These are phyloP conservation scores for Danio kyathit DNA, from an alignment of 2,797 vertebrate species.

Conservation along the genomic window DNA sequence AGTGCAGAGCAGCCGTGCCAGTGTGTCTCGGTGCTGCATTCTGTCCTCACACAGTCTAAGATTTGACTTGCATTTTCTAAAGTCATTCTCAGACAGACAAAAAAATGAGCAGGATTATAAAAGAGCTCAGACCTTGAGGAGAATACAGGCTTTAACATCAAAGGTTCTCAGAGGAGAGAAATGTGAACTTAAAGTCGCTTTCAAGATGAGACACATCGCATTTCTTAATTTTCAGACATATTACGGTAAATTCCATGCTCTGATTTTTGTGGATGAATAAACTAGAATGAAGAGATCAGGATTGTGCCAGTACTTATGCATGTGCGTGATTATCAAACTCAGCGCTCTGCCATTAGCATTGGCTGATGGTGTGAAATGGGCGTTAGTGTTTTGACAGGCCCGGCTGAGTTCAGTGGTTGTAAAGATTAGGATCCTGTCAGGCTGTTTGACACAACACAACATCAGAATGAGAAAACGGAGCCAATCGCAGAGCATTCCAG, in stretches of 20 bases:
- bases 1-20: neutral
- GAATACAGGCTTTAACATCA: constrained; percentile 71
- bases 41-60: neutral
- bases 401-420: constrained; percentile 43
- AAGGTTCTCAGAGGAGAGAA: constrained; percentile 57
- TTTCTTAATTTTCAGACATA: constrained; percentile 76
- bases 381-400: constrained; percentile 49
- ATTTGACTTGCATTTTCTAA: constrained; percentile 38
- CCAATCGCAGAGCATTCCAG: neutral
- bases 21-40: neutral
- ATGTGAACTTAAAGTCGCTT: constrained; percentile 66
- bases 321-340: constrained; percentile 34
- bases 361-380: constrained; percentile 48
- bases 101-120: constrained; percentile 53
- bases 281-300: constrained; percentile 52
- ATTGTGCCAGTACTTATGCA: constrained; percentile 59
- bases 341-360: constrained; percentile 33
- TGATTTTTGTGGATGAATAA: constrained; percentile 53
- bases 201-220: constrained; percentile 65
- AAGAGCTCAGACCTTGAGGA: constrained; percentile 68
- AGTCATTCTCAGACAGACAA: constrained; percentile 27
- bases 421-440: constrained; percentile 52
- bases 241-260: constrained; percentile 41
- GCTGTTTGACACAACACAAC: constrained; percentile 29
- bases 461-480: constrained; percentile 26